Evolutionary conservation across 2,797 vertebrate species (phyloP).

Genomic region (Chelonia mydas): DNA sequence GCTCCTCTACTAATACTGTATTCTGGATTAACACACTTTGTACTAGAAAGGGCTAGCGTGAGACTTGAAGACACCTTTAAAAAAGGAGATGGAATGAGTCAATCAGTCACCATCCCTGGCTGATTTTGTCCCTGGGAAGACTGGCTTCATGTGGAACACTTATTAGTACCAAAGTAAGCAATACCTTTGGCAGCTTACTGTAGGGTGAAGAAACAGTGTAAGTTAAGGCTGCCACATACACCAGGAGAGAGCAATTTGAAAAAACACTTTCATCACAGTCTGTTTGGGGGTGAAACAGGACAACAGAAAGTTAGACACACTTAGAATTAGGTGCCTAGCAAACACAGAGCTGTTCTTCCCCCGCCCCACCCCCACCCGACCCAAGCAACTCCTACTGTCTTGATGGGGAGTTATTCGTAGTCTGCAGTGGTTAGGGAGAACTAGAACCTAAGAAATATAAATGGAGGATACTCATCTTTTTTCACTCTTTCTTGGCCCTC

Average conservation of each 20-base stretch:
- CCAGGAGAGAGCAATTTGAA: background rate
- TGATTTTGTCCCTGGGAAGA: background rate
- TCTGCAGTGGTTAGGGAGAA: background rate
- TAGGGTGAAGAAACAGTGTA: background rate
- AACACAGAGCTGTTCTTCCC: background rate
- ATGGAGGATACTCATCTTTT: background rate
- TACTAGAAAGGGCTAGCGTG: background rate
- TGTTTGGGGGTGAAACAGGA: background rate
- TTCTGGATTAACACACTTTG: background rate
- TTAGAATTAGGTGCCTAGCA: background rate
- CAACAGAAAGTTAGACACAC: background rate
- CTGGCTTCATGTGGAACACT: accelerated
- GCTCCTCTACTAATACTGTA: background rate
- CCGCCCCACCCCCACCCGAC: background rate
- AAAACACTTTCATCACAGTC: background rate
- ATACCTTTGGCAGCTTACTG: background rate
- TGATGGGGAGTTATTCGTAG: background rate
- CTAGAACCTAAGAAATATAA: background rate
- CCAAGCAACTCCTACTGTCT: background rate
- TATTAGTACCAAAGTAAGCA: accelerated
- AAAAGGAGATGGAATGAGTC: background rate
- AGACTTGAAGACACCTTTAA: background rate
- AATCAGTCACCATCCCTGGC: accelerated
- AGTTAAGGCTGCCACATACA: background rate
- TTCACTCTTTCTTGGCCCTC: background rate